Percentiles rank a stretch among this genome's conserved stretches.
phyloP scores from a whole-genome alignment of 37 sponge, comb jelly and placozoan genomes.

The Aphrocallistes beatrix region DNA sequence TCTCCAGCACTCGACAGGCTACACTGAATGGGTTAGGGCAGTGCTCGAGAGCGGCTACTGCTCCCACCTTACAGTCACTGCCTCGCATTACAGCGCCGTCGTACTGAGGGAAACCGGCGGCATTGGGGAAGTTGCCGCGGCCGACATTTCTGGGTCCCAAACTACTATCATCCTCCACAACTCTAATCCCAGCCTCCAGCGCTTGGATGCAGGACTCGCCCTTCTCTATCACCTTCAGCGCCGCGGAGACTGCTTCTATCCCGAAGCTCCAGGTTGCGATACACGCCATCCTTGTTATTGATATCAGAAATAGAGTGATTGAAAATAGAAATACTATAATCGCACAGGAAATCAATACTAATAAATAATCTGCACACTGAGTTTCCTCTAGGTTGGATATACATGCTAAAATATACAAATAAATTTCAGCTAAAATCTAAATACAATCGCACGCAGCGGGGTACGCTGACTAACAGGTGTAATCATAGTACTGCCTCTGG shows the following conservation, averaged over 20 bases:
- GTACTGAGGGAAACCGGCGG: conserved; percentile 46
- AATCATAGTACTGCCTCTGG: conserved; percentile 69
- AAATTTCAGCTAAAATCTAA: background rate
- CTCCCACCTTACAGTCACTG: conserved; percentile 38
- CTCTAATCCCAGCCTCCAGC: conserved; percentile 1
- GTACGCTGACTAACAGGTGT: conserved; percentile 9
- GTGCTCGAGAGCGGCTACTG: conserved; percentile 60
- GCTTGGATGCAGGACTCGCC: background rate
- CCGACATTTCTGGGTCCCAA: background rate
- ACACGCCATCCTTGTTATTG: background rate
- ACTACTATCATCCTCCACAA: background rate
- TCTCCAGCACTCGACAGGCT: conserved; percentile 45
- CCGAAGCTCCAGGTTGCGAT: conserved; percentile 2
- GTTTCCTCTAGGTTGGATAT: background rate
- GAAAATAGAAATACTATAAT: background rate
- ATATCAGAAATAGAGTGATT: background rate
- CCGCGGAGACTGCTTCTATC: background rate
- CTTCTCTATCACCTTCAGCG: background rate
- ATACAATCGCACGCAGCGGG: background rate
- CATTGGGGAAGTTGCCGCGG: conserved; percentile 53
- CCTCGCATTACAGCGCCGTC: conserved; percentile 75
- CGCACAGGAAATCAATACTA: background rate
- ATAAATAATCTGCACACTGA: background rate
- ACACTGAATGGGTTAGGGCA: conserved; percentile 57
- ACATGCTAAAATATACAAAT: background rate